phyloP scores from a whole-genome alignment of 2,113 vertebrate species.

The Heterocephalus glaber region DNA sequence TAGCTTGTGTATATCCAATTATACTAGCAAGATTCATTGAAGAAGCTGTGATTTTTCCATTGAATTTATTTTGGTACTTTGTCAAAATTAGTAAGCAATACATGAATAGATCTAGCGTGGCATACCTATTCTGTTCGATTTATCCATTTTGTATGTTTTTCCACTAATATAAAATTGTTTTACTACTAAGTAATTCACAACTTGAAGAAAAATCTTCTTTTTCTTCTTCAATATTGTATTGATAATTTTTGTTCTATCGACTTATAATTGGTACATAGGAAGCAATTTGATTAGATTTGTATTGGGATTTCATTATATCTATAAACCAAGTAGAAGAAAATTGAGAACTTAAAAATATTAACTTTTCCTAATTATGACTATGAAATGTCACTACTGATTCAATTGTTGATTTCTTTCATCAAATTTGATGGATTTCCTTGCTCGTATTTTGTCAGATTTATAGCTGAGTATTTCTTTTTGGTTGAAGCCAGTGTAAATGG shows the following conservation, averaged over 20 bases:
- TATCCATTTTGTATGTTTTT: not conserved
- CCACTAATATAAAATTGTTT: not conserved
- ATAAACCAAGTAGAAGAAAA: not conserved
- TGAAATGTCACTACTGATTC: not conserved
- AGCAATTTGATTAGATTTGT: not conserved
- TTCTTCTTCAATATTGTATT: not conserved
- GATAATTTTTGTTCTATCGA: not conserved
- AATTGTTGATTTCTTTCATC: not conserved
- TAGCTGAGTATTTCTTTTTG: not conserved
- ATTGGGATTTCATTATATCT: not conserved
- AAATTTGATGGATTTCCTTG: not conserved
- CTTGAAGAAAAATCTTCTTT: not conserved
- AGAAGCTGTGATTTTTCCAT: not conserved
- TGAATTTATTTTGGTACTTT: not conserved
- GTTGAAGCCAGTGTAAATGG: not conserved
- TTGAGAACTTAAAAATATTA: not conserved
- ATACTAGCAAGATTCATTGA: not conserved
- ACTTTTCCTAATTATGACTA: not conserved
- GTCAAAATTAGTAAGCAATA: not conserved
- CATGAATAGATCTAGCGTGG: fast-evolving
- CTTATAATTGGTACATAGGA: not conserved
- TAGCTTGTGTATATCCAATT: not conserved
- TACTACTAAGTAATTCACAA: not conserved
- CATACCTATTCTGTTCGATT: not conserved
- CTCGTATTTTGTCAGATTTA: not conserved